Conservation (phyloP, 2,113 vertebrate genomes). For the Pelvicachromis taeniatus region DNA sequence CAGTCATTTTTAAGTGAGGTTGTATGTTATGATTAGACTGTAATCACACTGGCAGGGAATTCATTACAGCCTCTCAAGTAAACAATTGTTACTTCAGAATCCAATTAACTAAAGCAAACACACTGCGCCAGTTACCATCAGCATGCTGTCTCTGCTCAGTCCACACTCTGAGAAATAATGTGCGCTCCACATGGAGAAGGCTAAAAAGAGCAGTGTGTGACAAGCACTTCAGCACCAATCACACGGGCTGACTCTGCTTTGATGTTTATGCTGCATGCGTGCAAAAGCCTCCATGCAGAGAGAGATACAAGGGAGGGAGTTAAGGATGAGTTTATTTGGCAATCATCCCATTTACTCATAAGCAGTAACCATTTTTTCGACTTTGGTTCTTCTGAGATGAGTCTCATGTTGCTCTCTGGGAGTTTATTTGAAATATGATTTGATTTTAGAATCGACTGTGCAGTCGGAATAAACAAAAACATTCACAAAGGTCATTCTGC, state of each 20-base stretch:
- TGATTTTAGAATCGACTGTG: not conserved
- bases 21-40: constrained; percentile 23
- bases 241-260: constrained; percentile 20
- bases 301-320: not conserved
- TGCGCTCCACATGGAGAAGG: constrained; percentile 6
- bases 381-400: constrained; percentile 1
- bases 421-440: constrained; percentile 15
- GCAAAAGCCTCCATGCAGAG: not conserved
- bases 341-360: constrained; percentile 22
- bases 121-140: constrained; percentile 37
- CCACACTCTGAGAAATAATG: constrained; percentile 3
- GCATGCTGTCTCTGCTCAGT: constrained; percentile 18
- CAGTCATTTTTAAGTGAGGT: not conserved
- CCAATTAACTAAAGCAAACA: constrained; percentile 61
- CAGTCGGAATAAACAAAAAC: not conserved
- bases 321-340: constrained; percentile 33
- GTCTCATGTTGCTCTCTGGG: not conserved
- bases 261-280: constrained; percentile 17
- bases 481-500: not conserved
- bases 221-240: constrained; percentile 9
- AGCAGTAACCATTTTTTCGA: not conserved
- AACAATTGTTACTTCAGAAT: constrained; percentile 58
- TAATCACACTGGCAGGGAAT: constrained; percentile 28
- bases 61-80: constrained; percentile 32
- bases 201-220: constrained; percentile 34